Evolutionary conservation across 2,888 invertebrate species (phyloP), one percentile per base, ranked within the genome.

Genomic region (Aphidius colemani): DNA sequence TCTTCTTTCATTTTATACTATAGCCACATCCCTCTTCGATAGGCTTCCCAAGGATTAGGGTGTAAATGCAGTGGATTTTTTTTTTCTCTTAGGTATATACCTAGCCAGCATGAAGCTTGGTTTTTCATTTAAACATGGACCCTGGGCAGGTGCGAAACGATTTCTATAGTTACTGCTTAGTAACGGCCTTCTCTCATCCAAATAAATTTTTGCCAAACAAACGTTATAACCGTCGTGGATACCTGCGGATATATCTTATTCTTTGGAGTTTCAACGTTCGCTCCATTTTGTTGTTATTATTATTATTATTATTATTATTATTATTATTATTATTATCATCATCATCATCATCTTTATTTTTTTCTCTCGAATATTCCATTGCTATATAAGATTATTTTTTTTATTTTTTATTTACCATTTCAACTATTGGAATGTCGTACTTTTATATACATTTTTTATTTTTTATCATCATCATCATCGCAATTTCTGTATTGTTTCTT

Each of bases 81-180:
- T 59, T 62, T 44, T 51, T 41, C 50, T 59, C 41, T 50, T 50
- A n/a, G n/a, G n/a, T n/a, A 18, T 50, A 40, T 50, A 41, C 49
- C 41, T 18, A 18, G 50, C 50, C 10, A 7, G 8, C 7, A n/a
- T 30, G 45, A 18, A 39, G 44, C 53, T 50, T 51, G 55, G 62
- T 59, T 67, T 70, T 70, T 70, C 66, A 63, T 66, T 67, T 68
- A 69, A 64, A 65, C 55, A 59, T 55, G 67, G 55, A 49, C 50
- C 60, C 61, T 63, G 56, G 69, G 72, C 72, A 73, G 72, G 72
- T 73, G 72, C 72, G 72, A 73, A 73, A 66, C 68, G 68, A 73
- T 73, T 69, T 73, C 72, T 73, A 73, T 73, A 69, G 68, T 67
- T 61, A 60, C 53, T 67, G 67, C 67, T 59, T 65, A 67, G 69